phyloP scores from a whole-genome alignment of 2,113 vertebrate species.

The Microtus montanus region DNA sequence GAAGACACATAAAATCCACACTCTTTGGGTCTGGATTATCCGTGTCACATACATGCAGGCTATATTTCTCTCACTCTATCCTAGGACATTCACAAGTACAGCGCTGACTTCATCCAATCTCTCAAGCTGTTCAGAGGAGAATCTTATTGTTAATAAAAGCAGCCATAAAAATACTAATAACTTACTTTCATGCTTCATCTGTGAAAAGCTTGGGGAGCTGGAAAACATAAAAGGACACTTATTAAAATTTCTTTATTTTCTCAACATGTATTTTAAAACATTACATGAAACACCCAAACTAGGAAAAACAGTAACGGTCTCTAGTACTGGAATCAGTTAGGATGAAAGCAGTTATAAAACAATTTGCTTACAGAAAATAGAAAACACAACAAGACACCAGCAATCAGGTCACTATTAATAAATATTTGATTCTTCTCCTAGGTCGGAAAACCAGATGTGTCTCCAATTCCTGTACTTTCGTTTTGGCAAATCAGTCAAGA shows the following conservation, averaged over 20 bases:
- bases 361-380: background rate
- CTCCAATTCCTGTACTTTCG: background rate
- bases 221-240: slow-evolving; percentile 36
- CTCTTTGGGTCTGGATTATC: background rate
- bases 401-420: background rate
- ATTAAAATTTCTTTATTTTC: slow-evolving; percentile 29
- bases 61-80: background rate
- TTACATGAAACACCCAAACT: background rate
- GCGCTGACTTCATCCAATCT: slow-evolving; percentile 24
- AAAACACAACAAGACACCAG: background rate
- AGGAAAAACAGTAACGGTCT: background rate
- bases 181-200: slow-evolving; percentile 70
- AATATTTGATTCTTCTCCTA: background rate
- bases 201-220: slow-evolving; percentile 60
- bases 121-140: background rate
- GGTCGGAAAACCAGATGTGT: background rate
- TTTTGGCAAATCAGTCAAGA: background rate
- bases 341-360: slow-evolving; percentile 16
- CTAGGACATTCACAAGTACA: slow-evolving; percentile 16
- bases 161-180: slow-evolving; percentile 32
- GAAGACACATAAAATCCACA: background rate
- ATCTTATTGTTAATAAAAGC: slow-evolving; percentile 28
- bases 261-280: slow-evolving; percentile 16
- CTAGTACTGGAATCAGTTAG: background rate
- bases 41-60: background rate